phyloP scores from a whole-genome alignment of 2,888 invertebrate genomes.

The Helleia helle region DNA sequence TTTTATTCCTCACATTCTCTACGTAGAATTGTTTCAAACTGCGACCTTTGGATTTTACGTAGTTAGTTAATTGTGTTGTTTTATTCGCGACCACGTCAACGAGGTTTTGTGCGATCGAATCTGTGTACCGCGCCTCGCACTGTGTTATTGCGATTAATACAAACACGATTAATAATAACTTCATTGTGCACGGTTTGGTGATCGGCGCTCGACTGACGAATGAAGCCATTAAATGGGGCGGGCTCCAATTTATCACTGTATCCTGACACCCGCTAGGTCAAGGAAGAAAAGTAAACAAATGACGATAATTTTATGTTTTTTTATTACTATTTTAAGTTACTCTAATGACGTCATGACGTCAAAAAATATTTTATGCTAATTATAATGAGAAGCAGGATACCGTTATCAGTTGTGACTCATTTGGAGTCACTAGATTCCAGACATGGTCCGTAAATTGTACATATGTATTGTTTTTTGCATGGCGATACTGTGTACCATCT shows the following conservation, averaged over 20 bases:
- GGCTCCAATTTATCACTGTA: conserved; percentile 32
- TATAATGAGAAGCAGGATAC: no score
- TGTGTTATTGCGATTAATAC: conserved; percentile 33
- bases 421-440: no score
- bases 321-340: no score
- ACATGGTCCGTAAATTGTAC: no score
- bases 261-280: conserved; percentile 39
- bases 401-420: no score
- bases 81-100: conserved; percentile 44
- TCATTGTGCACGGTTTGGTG: conserved; percentile 34
- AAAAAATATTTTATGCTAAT: no score
- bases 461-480: no score
- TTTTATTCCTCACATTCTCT: conserved; percentile 42
- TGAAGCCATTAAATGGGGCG: conserved; percentile 34
- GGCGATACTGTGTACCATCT: no score
- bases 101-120: conserved; percentile 45
- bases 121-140: conserved; percentile 33
- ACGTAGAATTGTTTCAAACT: conserved; percentile 42
- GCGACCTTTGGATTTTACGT: conserved; percentile 44
- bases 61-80: conserved; percentile 42
- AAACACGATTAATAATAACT: conserved; percentile 34
- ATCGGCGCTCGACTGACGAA: conserved; percentile 26
- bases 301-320: no score
- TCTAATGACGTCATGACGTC: no score
- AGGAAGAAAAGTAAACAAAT: no score